Conservation (phyloP, 2,888 invertebrate species). For the Heliconius ethilla region DNA sequence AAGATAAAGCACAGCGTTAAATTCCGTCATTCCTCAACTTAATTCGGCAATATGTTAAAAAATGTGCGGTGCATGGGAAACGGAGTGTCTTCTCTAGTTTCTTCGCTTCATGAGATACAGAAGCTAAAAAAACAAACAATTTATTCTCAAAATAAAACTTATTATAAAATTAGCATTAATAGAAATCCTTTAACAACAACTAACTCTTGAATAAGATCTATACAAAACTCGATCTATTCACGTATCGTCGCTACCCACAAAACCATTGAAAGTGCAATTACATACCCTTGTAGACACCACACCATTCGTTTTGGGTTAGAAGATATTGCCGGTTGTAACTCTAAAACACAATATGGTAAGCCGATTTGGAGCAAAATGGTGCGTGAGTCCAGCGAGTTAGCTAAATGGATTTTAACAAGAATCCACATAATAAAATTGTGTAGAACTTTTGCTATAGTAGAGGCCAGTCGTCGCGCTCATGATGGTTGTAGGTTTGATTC, state of each 20-base stretch:
- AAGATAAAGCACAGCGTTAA: background rate
- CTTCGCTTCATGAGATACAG: background rate
- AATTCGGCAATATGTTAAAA: no score
- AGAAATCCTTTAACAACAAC: background rate
- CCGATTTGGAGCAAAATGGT: constrained; percentile 30
- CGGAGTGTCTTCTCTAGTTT: background rate
- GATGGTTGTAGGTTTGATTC: background rate
- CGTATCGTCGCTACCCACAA: constrained; percentile 31
- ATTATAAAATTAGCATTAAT: background rate
- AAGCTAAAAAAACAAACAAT: no score
- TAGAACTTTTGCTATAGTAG: background rate
- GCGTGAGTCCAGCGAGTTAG: background rate
- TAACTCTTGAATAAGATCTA: background rate
- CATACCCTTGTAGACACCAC: constrained; percentile 36
- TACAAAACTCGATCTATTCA: constrained; percentile 19
- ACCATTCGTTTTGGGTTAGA: constrained; percentile 30
- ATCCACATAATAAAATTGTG: background rate
- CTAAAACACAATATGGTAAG: constrained; percentile 33
- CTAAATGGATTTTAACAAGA: constrained; percentile 12
- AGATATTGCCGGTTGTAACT: constrained; percentile 41
- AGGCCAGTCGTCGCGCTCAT: background rate
- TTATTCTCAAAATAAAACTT: background rate
- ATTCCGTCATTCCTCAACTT: no score
- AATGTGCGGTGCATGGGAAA: no score
- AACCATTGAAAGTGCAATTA: constrained; percentile 40